Percentiles rank a stretch among this genome's conserved stretches.
Evolutionary conservation across 2,113 vertebrate species (phyloP).

Genomic region (Neolamprologus ventralis): DNA sequence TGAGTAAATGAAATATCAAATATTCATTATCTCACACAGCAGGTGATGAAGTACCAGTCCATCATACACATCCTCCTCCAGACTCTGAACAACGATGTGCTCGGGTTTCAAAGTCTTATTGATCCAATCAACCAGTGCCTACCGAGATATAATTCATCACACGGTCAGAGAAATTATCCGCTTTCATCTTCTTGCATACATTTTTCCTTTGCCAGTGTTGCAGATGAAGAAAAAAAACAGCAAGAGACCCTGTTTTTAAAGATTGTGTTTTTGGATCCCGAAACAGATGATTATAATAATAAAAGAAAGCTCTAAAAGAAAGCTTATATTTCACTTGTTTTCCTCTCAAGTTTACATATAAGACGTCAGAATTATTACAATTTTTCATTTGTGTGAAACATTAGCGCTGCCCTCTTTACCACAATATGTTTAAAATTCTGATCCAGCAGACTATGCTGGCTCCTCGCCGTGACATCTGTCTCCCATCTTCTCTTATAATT

Average conservation of each 20-base stretch:
- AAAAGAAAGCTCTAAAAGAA: not conserved
- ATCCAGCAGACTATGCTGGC: not conserved
- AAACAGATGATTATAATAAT: not conserved
- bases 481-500: constrained; percentile 44
- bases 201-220: not conserved
- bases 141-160: constrained; percentile 24
- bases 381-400: not conserved
- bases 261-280: not conserved
- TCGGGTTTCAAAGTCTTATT: constrained; percentile 78
- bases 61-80: constrained; percentile 90
- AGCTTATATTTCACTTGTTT: not conserved
- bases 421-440: not conserved
- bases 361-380: not conserved
- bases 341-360: not conserved
- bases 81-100: constrained; percentile 83
- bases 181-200: not conserved
- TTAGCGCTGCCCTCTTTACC: not conserved
- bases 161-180: constrained; percentile 6
- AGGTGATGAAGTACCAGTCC: constrained; percentile 92
- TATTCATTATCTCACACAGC: constrained; percentile 73
- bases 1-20: not conserved
- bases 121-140: constrained; percentile 85
- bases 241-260: not conserved
- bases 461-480: not conserved
- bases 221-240: not conserved